Evolutionary conservation across 1,140 invertebrate genomes (phyloP), one percentile per base, ranked within the genome.

Genomic region (Armadillidium nasatum): DNA sequence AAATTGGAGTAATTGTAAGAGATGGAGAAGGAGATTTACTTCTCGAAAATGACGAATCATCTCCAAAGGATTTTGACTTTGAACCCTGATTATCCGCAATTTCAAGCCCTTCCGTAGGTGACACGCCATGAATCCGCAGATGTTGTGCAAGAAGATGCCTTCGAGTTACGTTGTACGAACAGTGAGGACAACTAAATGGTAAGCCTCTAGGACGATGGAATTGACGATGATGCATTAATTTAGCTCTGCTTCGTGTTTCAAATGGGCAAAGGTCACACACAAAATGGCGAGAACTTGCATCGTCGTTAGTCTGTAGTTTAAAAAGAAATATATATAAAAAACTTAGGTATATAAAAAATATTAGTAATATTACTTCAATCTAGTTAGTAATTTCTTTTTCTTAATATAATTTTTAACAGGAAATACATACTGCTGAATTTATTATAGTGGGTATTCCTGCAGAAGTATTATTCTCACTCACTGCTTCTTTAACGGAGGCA

Each of bases 221-320:
- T 83, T 94, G 92, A 80, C 92, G 91, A 81, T 94, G 93, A 83
- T 94, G 93, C 79, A 92, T 88, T 82, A 90, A 93, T 83, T 94
- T 92, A 66, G 91, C 91, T 84, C 93, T 92, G 82, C 90, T 93
- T 82, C 93, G 91, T 43, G 90, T 92, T 76, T 91, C 90, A 83
- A 92, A 93, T 0, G 92, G 92, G 84, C 92, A 94, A 66, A 88
- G 86, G 0, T 87, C 86, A 82, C 92, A 94, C 81, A 88, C 88
- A 83, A 91, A 91, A 75, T 90, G 87, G 82, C 89, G 90, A 6
- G 77, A 43, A 44, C 74, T 74, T 69, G 22, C 68, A n/a, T 76
- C 74, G 71, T 72, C 54, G 46, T 76, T 50, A 10, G 21, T 13
- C 43, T 73, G 44, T 21, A 43, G 10, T 9, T 21, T 13, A 60